Percentiles rank a stretch among this genome's conserved stretches.
Conservation (phyloP, 1,140 invertebrate species). For the Sarcophaga bullata region DNA sequence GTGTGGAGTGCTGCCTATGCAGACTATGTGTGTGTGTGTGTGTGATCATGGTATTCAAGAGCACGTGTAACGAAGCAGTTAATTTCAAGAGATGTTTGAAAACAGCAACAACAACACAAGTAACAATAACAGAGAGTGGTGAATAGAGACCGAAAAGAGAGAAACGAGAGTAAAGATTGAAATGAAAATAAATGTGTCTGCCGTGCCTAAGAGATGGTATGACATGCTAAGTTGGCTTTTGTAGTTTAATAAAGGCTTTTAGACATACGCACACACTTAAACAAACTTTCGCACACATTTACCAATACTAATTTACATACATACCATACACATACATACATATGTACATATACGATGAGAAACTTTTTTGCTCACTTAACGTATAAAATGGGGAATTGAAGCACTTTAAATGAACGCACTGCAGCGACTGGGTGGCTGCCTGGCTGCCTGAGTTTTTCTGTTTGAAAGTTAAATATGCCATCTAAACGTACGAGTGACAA, state of each 20-base stretch:
- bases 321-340: background rate
- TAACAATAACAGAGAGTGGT: too few relatives aligned
- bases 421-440: background rate
- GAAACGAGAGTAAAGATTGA: background rate
- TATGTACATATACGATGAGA: background rate
- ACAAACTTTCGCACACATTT: too few relatives aligned
- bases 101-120: background rate
- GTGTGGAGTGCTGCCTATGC: too few relatives aligned
- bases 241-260: constrained; percentile 9
- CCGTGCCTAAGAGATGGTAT: background rate
- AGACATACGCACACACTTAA: background rate
- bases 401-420: constrained; percentile 21
- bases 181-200: constrained; percentile 14
- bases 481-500: constrained; percentile 16
- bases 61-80: constrained; percentile 25
- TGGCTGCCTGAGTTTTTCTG: too few relatives aligned
- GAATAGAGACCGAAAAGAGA: background rate
- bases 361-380: background rate
- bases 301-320: too few relatives aligned
- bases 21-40: background rate
- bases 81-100: constrained; percentile 11
- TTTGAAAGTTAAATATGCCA: constrained; percentile 17
- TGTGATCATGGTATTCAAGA: constrained; percentile 16
- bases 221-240: constrained; percentile 10
- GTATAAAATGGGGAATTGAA: constrained; percentile 7